Percentiles rank a stretch among this genome's conserved stretches.
These are phyloP conservation scores for Lepidonotus clava DNA, from an alignment of 2,888 invertebrate genomes.

Conservation along the genomic window DNA sequence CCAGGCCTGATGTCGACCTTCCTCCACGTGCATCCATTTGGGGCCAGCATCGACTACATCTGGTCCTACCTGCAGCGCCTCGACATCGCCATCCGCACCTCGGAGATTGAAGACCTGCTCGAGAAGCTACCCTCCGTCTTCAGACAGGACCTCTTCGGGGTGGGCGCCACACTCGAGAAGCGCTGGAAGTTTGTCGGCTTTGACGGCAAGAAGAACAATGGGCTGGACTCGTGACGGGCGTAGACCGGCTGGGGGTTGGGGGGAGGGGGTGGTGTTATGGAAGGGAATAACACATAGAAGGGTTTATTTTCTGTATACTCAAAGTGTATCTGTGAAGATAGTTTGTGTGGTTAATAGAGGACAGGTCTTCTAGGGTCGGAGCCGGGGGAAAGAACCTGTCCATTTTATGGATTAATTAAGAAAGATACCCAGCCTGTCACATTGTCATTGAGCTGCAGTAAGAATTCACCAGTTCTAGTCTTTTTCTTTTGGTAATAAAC, in stretches of 20 bases:
- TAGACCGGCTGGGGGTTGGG: too few relatives aligned
- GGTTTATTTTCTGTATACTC: neutral
- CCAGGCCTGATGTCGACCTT: constrained; percentile 91
- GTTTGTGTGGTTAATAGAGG: too few relatives aligned
- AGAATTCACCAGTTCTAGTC: too few relatives aligned
- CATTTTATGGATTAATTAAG: too few relatives aligned
- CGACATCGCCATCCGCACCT: constrained; percentile 86
- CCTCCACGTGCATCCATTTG: constrained; percentile 94
- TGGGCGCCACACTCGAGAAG: constrained; percentile 91
- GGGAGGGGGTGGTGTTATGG: too few relatives aligned
- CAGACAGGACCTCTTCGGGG: constrained; percentile 88
- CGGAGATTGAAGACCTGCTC: constrained; percentile 84
- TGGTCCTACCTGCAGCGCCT: constrained; percentile 94
- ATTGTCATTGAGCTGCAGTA: too few relatives aligned
- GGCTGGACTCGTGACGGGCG: neutral
- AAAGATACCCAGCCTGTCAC: too few relatives aligned
- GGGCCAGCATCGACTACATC: constrained; percentile 93
- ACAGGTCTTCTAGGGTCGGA: too few relatives aligned
- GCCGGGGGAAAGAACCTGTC: too few relatives aligned
- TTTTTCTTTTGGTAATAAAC: too few relatives aligned
- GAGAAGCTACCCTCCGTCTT: constrained; percentile 90
- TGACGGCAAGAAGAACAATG: constrained; percentile 28
- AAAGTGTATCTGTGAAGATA: neutral
- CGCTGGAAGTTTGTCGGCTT: constrained; percentile 92
- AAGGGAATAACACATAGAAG: too few relatives aligned